Conservation (phyloP, 2,888 invertebrate species). For the Archips xylosteana region DNA sequence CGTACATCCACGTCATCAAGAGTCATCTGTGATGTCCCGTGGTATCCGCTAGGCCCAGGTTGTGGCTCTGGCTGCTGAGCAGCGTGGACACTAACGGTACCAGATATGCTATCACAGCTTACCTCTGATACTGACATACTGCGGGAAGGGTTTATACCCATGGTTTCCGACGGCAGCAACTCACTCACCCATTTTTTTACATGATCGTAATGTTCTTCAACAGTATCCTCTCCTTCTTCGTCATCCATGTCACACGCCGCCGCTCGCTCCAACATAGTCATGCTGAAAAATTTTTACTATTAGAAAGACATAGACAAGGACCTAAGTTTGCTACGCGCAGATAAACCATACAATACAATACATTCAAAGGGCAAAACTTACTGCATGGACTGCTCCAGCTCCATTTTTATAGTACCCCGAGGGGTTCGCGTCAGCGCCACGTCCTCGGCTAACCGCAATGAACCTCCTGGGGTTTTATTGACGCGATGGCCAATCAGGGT, state of each 20-base stretch:
- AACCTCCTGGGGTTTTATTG: not conserved
- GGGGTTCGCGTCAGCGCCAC: not conserved
- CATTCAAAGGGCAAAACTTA: not conserved
- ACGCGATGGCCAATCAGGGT: not conserved
- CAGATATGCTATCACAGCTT: not conserved
- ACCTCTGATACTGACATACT: not conserved
- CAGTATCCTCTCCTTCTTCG: not conserved
- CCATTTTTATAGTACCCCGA: not conserved
- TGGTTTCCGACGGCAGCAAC: conserved; percentile 20
- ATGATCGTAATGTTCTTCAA: conserved; percentile 12
- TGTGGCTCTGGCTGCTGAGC: not conserved
- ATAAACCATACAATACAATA: not conserved
- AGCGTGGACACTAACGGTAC: not conserved
- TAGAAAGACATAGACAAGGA: not conserved
- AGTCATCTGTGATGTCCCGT: not conserved
- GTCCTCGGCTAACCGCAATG: not conserved
- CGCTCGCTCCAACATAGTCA: not conserved
- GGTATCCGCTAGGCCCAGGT: not conserved
- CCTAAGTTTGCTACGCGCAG: not conserved
- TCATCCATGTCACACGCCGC: not conserved
- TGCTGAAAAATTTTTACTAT: not conserved
- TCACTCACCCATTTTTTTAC: conserved; percentile 15
- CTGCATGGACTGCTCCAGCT: not conserved
- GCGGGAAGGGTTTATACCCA: not conserved
- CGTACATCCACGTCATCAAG: not conserved